These are phyloP conservation scores for Lasiurus cinereus DNA, from an alignment of 2,113 vertebrate genomes.

Conservation along the genomic window DNA sequence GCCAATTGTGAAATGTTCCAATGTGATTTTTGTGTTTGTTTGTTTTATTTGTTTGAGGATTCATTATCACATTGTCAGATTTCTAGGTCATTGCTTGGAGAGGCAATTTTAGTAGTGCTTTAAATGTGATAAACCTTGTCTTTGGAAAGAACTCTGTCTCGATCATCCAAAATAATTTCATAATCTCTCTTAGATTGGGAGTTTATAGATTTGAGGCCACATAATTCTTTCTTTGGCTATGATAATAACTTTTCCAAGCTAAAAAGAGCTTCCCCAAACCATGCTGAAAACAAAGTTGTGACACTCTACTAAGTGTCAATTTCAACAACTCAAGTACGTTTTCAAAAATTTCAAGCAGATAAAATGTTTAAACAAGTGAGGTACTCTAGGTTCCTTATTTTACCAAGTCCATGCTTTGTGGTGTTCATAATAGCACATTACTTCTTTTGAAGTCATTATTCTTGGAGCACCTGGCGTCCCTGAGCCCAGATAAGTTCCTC, in stretches of 20 bases:
- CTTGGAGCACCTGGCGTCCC: conserved; percentile 43
- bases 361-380: conserved; percentile 63
- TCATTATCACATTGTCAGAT: conserved; percentile 72
- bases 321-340: conserved; percentile 55
- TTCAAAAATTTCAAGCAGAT: conserved; percentile 60
- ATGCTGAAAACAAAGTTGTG: conserved; percentile 69
- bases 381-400: conserved; percentile 38
- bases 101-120: conserved; percentile 53
- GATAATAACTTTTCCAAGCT: conserved; percentile 67
- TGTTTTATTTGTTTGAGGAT: conserved; percentile 80
- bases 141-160: conserved; percentile 73
- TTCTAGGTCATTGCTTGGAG: conserved; percentile 72
- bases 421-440: conserved; percentile 22
- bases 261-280: conserved; percentile 71
- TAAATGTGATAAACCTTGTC: conserved; percentile 74
- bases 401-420: conserved; percentile 6
- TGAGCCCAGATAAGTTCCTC: conserved; percentile 60
- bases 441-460: conserved; percentile 74
- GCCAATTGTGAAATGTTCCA: conserved; percentile 73
- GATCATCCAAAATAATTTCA: conserved; percentile 82
- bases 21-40: conserved; percentile 79
- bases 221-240: conserved; percentile 74
- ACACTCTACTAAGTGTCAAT: conserved; percentile 70
- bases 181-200: conserved; percentile 75
- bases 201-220: conserved; percentile 73